These are phyloP conservation scores for Sander lucioperca DNA, from an alignment of 2,113 vertebrate genomes.

Conservation along the genomic window DNA sequence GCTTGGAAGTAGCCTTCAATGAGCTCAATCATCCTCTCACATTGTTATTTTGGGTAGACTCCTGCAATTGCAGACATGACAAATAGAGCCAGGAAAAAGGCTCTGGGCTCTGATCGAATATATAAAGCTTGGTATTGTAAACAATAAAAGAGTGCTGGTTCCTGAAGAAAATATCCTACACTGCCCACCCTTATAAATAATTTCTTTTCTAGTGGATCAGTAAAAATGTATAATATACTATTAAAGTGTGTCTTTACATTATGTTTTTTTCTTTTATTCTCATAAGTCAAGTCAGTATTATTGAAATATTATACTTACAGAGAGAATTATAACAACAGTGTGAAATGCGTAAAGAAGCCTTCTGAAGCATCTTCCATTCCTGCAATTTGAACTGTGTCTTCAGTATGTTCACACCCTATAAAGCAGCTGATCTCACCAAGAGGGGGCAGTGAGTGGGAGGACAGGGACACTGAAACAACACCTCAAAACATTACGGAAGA, in stretches of 20 bases:
- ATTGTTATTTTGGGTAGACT: not conserved
- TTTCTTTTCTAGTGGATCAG: not conserved
- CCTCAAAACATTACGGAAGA: not conserved
- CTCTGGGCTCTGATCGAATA: not conserved
- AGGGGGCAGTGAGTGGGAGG: slow-evolving; percentile 48
- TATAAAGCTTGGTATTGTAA: not conserved
- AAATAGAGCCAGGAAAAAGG: not conserved
- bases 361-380: not conserved
- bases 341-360: not conserved
- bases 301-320: not conserved
- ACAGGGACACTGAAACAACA: not conserved
- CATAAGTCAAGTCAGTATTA: not conserved
- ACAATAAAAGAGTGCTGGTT: not conserved
- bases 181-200: not conserved
- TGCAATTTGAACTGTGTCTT: not conserved
- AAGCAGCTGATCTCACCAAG: slow-evolving; percentile 29
- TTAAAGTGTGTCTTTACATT: not conserved
- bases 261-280: not conserved
- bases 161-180: not conserved
- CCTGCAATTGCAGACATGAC: not conserved
- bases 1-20: slow-evolving; percentile 2
- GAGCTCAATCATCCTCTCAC: slow-evolving; percentile 19
- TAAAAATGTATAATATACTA: not conserved
- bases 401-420: not conserved
- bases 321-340: not conserved